Evolutionary conservation across 2,113 vertebrate species (phyloP), one percentile per base, ranked within the genome.

Genomic region (Emydura subglobosa): DNA sequence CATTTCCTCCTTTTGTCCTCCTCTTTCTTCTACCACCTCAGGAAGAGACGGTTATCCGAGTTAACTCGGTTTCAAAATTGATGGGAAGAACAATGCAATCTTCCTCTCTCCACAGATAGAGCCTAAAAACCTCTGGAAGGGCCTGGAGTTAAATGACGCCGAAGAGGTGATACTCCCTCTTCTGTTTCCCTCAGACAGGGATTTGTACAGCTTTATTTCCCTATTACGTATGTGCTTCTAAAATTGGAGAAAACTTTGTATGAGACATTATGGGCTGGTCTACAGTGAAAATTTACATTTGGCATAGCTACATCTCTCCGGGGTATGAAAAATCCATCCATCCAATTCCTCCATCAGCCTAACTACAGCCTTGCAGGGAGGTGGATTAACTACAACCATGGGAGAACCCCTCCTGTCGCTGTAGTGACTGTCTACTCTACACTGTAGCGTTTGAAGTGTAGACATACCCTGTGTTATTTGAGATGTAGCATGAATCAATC

Each of bases 121-220:
- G 65, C 74, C 82, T 86, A 68, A 83, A 88, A 88, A 87, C 47
- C 27, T 2, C 83, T 59, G 59, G 88, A 87, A 96, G 92, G 94
- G 90, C 83, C 91, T 86, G 42, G 83, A 83, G 79, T 93, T 88
- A 90, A 72, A 72, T 39, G 17, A 22, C 39, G n/a, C 34, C 61
- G n/a, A 34, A 72, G 65, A 72, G 65, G 7, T 72, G n/a, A 72
- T 10, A 19, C 34, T 68, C 27, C 59, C 17, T 39, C 83, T 96
- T 92, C 49, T 91, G 82, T 91, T 88, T 97, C 93, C 93, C 94
- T 90, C 90, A 96, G 42, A 47, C 6, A 47, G 13, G 74, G 24
- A 39, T 72, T 47, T 78, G 74, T 78, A 78, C 25, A 47, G 42
- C 74, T 78, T 78, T 47, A 44, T 47, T 78, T 78, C 47, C 42